These are phyloP conservation scores for Sipha maydis DNA, from an alignment of 2,888 invertebrate genomes.

Conservation along the genomic window DNA sequence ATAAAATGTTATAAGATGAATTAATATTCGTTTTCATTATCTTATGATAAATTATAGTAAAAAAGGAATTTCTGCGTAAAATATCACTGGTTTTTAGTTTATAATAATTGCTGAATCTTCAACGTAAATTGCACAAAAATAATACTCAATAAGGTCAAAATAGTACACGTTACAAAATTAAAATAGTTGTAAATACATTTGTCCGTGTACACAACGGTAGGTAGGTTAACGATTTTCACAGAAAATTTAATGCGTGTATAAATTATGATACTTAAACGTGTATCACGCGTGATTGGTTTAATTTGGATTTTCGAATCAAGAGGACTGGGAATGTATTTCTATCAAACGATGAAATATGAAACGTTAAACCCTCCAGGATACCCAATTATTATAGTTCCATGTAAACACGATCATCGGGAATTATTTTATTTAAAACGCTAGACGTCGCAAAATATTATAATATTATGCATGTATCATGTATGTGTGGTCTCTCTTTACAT, in stretches of 20 bases:
- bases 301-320: background rate
- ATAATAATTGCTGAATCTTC: too few relatives aligned
- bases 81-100: too few relatives aligned
- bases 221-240: background rate
- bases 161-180: too few relatives aligned
- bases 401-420: background rate
- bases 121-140: too few relatives aligned
- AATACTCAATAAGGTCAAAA: too few relatives aligned
- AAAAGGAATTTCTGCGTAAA: too few relatives aligned
- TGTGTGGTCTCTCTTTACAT: background rate
- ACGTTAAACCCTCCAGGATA: background rate
- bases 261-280: background rate
- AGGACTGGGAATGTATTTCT: background rate
- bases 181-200: too few relatives aligned
- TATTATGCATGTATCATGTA: background rate
- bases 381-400: background rate
- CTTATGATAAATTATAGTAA: too few relatives aligned
- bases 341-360: background rate
- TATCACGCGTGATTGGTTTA: background rate
- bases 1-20: too few relatives aligned
- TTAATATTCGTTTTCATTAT: too few relatives aligned
- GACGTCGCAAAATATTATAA: background rate
- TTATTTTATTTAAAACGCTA: background rate
- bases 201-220: too few relatives aligned
- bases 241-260: background rate